Base-by-base conservation (phyloP, 30 jellyfish, hydroid and myxozoan genomes). In the Nemopilema nomurai region DNA sequence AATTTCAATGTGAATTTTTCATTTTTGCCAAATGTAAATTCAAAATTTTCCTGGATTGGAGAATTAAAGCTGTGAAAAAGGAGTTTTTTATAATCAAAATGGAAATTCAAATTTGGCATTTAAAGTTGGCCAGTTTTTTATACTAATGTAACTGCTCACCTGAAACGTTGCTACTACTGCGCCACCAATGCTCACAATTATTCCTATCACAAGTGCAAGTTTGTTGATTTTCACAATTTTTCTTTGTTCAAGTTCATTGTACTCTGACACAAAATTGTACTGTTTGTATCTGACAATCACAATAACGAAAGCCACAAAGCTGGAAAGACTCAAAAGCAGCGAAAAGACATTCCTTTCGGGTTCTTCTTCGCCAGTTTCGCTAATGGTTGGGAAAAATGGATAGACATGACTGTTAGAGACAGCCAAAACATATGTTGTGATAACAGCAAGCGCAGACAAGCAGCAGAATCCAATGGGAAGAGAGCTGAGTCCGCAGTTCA, bases 281-380 rank as follows among this genome's bases (percentile, higher is more conserved):
- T 92, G 98, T 70, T 71, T 75, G 51, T 69, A 77, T 28, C 98
- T 87, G n/a, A 92, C 78, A 22, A 70, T 28, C 1, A 82, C 89
- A 3, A 79, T 89, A 62, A 87, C 69, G 78, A 83, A 83, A 13
- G 97, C 97, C 0, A 92, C 67, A 62, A 92, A 87, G 85, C 98
- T 92, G 82, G 92, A 32, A 16, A 83, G 83, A 68, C 92, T 73
- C 80, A 92, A 80, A 25, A 92, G 74, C 28, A 92, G 70, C 8
- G 97, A 81, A 63, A 92, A 92, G n/a, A 92, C 74, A 69, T 92
- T 92, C 67, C 97, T 70, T 64, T 92, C 98, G 0, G 98, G 98
- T 71, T 92, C 90, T 25, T 31, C 66, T 62, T 86, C 91, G 18
- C 98, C 98, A 25, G 98, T 92, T 82, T 92, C 93, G 53, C 98